These are phyloP conservation scores for Notothenia rossii DNA, from an alignment of 2,113 vertebrate genomes.

Conservation along the genomic window DNA sequence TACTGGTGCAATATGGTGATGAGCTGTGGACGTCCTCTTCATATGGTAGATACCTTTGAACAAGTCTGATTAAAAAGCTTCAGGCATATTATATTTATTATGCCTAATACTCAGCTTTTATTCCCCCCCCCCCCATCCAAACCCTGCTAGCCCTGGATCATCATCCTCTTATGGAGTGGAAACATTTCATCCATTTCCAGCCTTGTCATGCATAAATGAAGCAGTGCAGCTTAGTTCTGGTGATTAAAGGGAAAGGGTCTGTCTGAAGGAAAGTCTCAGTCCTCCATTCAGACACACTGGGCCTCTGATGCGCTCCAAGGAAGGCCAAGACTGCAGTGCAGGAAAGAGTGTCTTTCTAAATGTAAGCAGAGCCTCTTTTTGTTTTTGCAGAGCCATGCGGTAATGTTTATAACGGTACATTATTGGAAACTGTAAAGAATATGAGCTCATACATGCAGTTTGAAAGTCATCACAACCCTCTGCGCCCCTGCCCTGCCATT, in stretches of 20 bases:
- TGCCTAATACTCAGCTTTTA: conserved; percentile 42
- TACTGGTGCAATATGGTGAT: conserved; percentile 41
- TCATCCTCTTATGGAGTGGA: conserved; percentile 77
- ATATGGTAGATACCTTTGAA: conserved; percentile 47
- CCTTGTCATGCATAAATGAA: conserved; percentile 75
- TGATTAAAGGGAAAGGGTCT: conserved; percentile 65
- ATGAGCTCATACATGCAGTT: conserved; percentile 76
- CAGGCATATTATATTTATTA: conserved; percentile 56
- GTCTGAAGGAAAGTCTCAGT: conserved; percentile 57
- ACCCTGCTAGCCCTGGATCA: conserved; percentile 63
- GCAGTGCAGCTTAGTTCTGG: conserved; percentile 70
- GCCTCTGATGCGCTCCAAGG: conserved; percentile 57
- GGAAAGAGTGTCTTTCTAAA: conserved; percentile 47
- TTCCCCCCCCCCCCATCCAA: conserved; percentile 32
- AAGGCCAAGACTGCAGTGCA: conserved; percentile 69
- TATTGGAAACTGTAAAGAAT: conserved; percentile 43
- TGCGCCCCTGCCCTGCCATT: conserved; percentile 61
- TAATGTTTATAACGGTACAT: conserved; percentile 61
- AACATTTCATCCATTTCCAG: conserved; percentile 69
- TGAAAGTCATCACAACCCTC: conserved; percentile 72
- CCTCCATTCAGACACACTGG: conserved; percentile 52
- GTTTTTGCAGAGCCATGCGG: conserved; percentile 64
- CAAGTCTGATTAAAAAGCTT: conserved; percentile 38
- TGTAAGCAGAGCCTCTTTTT: conserved; percentile 50
- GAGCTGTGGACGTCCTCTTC: conserved; percentile 31